Percentiles rank a stretch among this genome's conserved stretches.
phyloP scores from a whole-genome alignment of 2,113 vertebrate species.

The Gadus macrocephalus region DNA sequence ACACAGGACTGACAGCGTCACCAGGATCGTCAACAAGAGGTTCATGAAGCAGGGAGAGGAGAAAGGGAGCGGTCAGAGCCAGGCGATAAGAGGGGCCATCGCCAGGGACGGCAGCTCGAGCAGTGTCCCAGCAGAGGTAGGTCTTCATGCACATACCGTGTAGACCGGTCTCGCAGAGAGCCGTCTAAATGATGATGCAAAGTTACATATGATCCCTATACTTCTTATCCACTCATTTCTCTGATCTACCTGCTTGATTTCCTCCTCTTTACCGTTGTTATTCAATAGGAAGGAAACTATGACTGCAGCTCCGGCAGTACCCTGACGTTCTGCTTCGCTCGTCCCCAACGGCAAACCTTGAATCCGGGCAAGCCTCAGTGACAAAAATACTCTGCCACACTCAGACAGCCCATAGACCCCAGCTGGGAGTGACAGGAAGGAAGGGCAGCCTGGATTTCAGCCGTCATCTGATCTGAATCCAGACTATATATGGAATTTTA shows the following conservation, averaged over 20 bases:
- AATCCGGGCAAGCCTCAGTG: constrained; percentile 79
- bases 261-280: not conserved
- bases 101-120: constrained; percentile 66
- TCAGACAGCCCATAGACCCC: constrained; percentile 63
- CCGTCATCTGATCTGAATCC: constrained; percentile 30
- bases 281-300: constrained; percentile 80
- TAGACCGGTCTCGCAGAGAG: no score
- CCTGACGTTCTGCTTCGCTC: constrained; percentile 87
- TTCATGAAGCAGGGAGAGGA: constrained; percentile 75
- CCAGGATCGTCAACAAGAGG: constrained; percentile 86
- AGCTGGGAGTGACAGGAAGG: constrained; percentile 59
- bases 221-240: no score
- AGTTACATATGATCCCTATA: no score
- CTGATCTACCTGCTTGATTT: not conserved
- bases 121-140: constrained; percentile 77
- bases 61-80: constrained; percentile 36
- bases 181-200: no score
- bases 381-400: constrained; percentile 60
- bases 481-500: constrained; percentile 16
- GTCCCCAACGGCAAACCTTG: constrained; percentile 77
- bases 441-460: constrained; percentile 8
- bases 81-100: constrained; percentile 64
- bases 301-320: constrained; percentile 86
- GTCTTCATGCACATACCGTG: constrained; percentile 6
- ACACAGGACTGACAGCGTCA: constrained; percentile 75